Evolutionary conservation across 2,888 invertebrate genomes (phyloP).

Genomic region (Synanthedon vespiformis): DNA sequence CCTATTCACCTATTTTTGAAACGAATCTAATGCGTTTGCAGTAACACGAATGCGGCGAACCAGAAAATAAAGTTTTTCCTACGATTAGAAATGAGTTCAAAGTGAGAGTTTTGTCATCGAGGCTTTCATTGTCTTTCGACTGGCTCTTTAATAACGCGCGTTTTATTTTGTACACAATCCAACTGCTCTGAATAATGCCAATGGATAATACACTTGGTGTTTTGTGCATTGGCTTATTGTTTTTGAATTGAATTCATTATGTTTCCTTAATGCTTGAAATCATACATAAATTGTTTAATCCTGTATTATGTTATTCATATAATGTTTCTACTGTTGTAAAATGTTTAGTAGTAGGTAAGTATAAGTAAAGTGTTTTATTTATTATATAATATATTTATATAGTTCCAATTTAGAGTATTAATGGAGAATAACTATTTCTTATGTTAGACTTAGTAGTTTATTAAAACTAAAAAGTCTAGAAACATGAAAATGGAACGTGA

Average conservation of each 20-base stretch:
- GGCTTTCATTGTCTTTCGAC: constrained; percentile 39
- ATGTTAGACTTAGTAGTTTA: too few relatives aligned
- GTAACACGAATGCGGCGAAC: constrained; percentile 10
- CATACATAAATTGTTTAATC: too few relatives aligned
- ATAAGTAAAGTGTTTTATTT: too few relatives aligned
- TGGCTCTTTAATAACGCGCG: constrained; percentile 43
- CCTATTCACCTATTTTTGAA: too few relatives aligned
- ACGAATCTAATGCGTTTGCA: constrained; percentile 14
- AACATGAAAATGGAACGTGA: too few relatives aligned
- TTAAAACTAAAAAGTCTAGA: too few relatives aligned
- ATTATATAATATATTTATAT: too few relatives aligned
- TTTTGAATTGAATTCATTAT: neutral
- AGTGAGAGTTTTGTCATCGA: constrained; percentile 59
- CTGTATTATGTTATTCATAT: too few relatives aligned
- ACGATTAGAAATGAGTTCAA: constrained; percentile 64
- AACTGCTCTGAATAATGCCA: constrained; percentile 1
- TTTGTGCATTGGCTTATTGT: constrained; percentile 1
- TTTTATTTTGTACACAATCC: constrained; percentile 17
- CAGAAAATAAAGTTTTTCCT: constrained; percentile 65
- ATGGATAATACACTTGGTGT: neutral
- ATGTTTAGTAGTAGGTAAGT: too few relatives aligned
- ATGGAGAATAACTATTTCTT: too few relatives aligned
- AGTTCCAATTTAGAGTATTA: too few relatives aligned
- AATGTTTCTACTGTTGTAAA: too few relatives aligned
- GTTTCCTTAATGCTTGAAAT: neutral